Evolutionary conservation across 2,113 vertebrate genomes (phyloP).

Genomic region (Siniperca chuatsi): DNA sequence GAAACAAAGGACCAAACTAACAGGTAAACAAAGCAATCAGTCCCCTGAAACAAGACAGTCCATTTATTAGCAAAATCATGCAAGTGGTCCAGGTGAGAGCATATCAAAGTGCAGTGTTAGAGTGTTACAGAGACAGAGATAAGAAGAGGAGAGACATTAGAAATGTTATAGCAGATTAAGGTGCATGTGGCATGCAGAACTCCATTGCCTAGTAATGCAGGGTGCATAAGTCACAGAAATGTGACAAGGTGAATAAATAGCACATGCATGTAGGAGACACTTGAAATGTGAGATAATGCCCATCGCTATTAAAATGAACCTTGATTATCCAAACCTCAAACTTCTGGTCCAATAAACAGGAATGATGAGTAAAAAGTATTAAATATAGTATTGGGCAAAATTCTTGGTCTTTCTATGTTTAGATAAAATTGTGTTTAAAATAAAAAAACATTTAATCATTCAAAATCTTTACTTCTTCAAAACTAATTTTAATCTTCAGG

Average conservation of each 20-base stretch:
- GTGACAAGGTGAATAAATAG: not conserved
- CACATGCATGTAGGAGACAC: not conserved
- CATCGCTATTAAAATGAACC: not conserved
- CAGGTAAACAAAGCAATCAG: conserved; percentile 30
- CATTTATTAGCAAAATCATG: conserved; percentile 45
- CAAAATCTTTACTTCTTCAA: not conserved
- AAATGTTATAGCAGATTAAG: not conserved
- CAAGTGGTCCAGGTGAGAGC: conserved; percentile 24
- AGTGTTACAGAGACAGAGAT: not conserved
- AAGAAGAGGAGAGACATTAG: conserved; percentile 1
- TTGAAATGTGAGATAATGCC: conserved; percentile 10
- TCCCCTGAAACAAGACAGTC: conserved; percentile 14
- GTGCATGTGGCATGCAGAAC: conserved; percentile 51
- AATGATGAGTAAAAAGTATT: not conserved
- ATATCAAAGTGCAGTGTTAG: conserved; percentile 26
- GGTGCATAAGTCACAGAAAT: conserved; percentile 1
- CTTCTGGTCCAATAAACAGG: not conserved
- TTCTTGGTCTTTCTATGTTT: not conserved
- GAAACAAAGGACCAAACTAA: conserved; percentile 39
- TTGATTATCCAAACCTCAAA: conserved; percentile 60
- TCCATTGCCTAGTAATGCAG: conserved; percentile 8
- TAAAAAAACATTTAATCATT: not conserved
- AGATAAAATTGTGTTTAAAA: not conserved
- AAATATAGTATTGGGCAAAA: not conserved
- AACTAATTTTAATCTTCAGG: not conserved